These are phyloP conservation scores for Anguilla rostrata DNA, from an alignment of 2,113 vertebrate species.

Conservation along the genomic window DNA sequence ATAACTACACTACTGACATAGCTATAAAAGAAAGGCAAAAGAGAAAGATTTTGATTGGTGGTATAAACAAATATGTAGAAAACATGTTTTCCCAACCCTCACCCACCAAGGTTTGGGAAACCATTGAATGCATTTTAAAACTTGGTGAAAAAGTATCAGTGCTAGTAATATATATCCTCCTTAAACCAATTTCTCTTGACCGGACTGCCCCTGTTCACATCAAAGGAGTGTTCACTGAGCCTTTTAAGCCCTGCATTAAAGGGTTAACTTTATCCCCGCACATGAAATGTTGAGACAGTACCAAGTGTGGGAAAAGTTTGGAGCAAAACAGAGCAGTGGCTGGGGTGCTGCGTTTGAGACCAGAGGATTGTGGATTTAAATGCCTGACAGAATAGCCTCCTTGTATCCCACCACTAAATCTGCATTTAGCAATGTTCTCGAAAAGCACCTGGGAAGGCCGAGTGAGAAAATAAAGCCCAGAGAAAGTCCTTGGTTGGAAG, in stretches of 20 bases:
- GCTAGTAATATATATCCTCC: constrained; percentile 64
- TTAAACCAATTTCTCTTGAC: constrained; percentile 67
- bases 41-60: not conserved
- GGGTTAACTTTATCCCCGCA: constrained; percentile 54
- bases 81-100: not conserved
- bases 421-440: not conserved
- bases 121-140: constrained; percentile 66
- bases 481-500: not conserved
- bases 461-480: not conserved
- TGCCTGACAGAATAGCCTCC: not conserved
- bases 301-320: constrained; percentile 65
- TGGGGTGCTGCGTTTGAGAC: constrained; percentile 36
- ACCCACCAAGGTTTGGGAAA: not conserved
- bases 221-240: constrained; percentile 65
- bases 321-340: constrained; percentile 38
- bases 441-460: not conserved
- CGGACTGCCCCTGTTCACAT: constrained; percentile 61
- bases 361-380: not conserved
- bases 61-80: not conserved
- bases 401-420: not conserved
- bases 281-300: constrained; percentile 48
- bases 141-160: constrained; percentile 57
- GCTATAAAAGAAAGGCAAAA: not conserved
- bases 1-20: not conserved
- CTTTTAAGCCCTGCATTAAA: constrained; percentile 64